Evolutionary conservation across 2,888 invertebrate genomes (phyloP), one percentile per base, ranked within the genome.

Genomic region (Euphydryas editha): DNA sequence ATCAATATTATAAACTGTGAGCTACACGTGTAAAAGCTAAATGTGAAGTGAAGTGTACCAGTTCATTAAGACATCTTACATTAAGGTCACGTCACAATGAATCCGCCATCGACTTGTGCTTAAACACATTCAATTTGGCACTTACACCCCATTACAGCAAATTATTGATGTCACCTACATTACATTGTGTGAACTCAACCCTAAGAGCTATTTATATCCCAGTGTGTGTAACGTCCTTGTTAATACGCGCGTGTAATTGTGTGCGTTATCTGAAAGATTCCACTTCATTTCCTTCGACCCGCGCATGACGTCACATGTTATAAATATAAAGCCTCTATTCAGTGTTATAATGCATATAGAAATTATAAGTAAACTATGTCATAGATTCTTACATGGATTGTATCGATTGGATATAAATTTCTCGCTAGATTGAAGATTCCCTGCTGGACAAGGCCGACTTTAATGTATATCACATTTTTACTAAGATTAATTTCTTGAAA

Each of bases 201-300:
- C 84, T 81, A 80, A 76, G 77, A 77, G 79, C 75, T 75, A 74
- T 78, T 73, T 77, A 24, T 62, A 39, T 67, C 65, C 65, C 56
- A 73, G 68, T 69, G 79, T 72, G 75, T 72, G 70, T 47, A 61
- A 62, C 61, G 59, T 71, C 57, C 62, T 56, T 71, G 67, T 75
- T 56, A 69, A 72, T 59, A 73, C 68, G 67, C 69, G 71, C 58
- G 69, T 77, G 79, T 75, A 74, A 70, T 55, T 82, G 92, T 92
- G 88, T 91, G 91, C 73, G 92, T 92, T 92, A 92, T 92, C 92
- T 85, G 86, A 81, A 87, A 90, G 89, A 91, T 92, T 92, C 92
- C 92, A 86, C 88, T 88, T 92, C 92, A 92, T 92, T 92, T 91
- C 88, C 92, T 88, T 75, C 88, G 86, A 86, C 89, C 90, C 90